A percentile compares a stretch with the other conserved stretches of the same genome.
These are phyloP conservation scores for Synanthedon formicaeformis DNA, from an alignment of 2,888 invertebrate genomes.

Conservation along the genomic window DNA sequence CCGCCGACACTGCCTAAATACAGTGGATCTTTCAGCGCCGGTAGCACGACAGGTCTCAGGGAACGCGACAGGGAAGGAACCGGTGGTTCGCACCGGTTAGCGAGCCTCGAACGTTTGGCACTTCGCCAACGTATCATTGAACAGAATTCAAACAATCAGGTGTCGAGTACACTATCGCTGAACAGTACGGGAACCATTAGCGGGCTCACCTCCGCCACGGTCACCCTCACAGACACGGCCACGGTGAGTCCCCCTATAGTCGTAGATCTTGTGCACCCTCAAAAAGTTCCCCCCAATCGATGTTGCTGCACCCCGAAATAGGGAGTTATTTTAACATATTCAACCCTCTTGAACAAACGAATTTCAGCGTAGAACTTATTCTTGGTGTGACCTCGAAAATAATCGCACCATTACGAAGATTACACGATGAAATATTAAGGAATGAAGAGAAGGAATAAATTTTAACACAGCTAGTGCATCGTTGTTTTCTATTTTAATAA, in stretches of 20 bases:
- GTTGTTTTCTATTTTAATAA: too few species aligned
- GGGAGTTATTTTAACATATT: conserved; percentile 46
- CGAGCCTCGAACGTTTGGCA: conserved; percentile 85
- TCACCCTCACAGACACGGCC: conserved; percentile 65
- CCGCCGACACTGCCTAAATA: conserved; percentile 85
- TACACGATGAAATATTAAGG: too few species aligned
- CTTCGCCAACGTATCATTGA: conserved; percentile 85
- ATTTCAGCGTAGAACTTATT: neutral
- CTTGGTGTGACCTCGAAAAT: too few species aligned
- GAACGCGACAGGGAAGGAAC: conserved; percentile 76
- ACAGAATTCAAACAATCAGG: conserved; percentile 69
- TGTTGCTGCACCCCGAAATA: conserved; percentile 54
- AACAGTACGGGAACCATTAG: conserved; percentile 43
- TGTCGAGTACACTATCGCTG: conserved; percentile 26
- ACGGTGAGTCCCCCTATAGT: conserved; percentile 70
- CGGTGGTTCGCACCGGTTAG: conserved; percentile 82
- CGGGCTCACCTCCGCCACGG: conserved; percentile 58
- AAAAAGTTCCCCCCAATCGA: conserved; percentile 50
- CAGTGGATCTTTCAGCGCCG: conserved; percentile 82
- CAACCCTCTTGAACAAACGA: conserved; percentile 17
- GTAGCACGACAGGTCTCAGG: conserved; percentile 73
- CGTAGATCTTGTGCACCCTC: conserved; percentile 56
- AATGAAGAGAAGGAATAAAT: too few species aligned
- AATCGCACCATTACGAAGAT: too few species aligned
- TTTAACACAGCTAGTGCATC: too few species aligned